Evolutionary conservation across 2,113 vertebrate genomes (phyloP), one percentile per base, ranked within the genome.

Genomic region (Peromyscus californicus): DNA sequence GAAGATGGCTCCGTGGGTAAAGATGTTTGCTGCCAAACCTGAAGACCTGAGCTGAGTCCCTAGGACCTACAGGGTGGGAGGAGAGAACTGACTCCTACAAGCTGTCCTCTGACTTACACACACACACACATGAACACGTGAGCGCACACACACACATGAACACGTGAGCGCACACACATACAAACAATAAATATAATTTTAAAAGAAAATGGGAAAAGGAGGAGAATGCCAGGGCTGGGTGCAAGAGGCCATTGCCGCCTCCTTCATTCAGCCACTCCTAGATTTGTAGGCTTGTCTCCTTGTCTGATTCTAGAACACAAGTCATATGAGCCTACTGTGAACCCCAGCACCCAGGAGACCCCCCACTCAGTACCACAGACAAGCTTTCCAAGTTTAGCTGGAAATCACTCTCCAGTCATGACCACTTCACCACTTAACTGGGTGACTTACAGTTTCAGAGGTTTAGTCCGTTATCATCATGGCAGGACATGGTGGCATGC

Each of bases 311-410:
- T 2, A 22, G 29, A 78, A 78, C 59, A 57, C 26, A 12, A 17
- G 26, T 26, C 13, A 5, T 0, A 0, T 2, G 21, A 93, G 59
- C 39, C 12, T 24, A 63, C 19, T 33, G 26, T 45, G 33, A 63
- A 39, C 86, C 36, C 12, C 0, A 33, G 0, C 19, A 80, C 69
- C 0, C 0, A 78, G 42, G 0, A 36, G n/a, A 2, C 4, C 65
- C 65, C n/a, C 29, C 51, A 48, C 54, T 24, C 1, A 63, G 51
- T 4, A 12, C 65, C 75, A n/a, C 59, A 42, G 45, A 29, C 0
- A 5, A 76, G 24, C 67, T 76, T 80, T 31, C 76, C 16, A 57
- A 75, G 83, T 33, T 31, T 54, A 61, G 1, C 29, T 15, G 1
- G 39, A 80, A 24, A 59, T 69, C 42, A 69, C 61, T 84, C 16